A percentile compares a stretch with the other conserved stretches of the same genome.
Evolutionary conservation across 2,888 invertebrate species (phyloP).

Genomic region (Entomobrya proxima): DNA sequence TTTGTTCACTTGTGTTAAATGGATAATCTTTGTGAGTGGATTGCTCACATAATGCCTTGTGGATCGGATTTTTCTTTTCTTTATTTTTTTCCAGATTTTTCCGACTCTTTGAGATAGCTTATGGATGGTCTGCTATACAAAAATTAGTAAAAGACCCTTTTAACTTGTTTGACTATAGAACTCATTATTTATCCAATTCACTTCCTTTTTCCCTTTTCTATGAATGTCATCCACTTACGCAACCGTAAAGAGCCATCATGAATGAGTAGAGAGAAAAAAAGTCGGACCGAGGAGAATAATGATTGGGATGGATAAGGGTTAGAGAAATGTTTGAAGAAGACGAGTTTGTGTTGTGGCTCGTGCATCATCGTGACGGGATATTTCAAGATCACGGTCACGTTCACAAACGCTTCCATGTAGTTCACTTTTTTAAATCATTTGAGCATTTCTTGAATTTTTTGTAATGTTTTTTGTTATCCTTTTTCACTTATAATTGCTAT

Average conservation of each 20-base stretch:
- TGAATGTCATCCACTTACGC: slow-evolving; percentile 54
- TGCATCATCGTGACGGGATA: neutral
- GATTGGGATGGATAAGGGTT: slow-evolving; percentile 56
- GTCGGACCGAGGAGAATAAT: slow-evolving; percentile 48
- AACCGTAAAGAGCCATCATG: neutral
- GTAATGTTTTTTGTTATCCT: neutral
- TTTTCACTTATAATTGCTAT: slow-evolving; percentile 49
- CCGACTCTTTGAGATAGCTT: slow-evolving; percentile 11
- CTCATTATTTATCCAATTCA: slow-evolving; percentile 64
- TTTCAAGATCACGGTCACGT: slow-evolving; percentile 62
- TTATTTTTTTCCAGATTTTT: slow-evolving; percentile 10
- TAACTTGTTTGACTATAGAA: slow-evolving; percentile 15
- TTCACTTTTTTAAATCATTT: neutral
- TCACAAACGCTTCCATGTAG: neutral
- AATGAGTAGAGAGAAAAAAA: neutral
- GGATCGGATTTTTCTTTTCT: slow-evolving; percentile 1
- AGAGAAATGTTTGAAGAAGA: slow-evolving; percentile 53
- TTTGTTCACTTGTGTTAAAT: slow-evolving; percentile 53
- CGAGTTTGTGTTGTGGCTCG: slow-evolving; percentile 33
- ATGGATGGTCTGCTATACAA: neutral
- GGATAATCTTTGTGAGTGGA: slow-evolving; percentile 58
- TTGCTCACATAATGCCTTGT: neutral
- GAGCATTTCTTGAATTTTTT: slow-evolving; percentile 29
- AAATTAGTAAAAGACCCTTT: neutral
- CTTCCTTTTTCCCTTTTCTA: slow-evolving; percentile 49